Base-by-base conservation (phyloP, 2,113 vertebrate genomes). In the Bagarius yarrelli region DNA sequence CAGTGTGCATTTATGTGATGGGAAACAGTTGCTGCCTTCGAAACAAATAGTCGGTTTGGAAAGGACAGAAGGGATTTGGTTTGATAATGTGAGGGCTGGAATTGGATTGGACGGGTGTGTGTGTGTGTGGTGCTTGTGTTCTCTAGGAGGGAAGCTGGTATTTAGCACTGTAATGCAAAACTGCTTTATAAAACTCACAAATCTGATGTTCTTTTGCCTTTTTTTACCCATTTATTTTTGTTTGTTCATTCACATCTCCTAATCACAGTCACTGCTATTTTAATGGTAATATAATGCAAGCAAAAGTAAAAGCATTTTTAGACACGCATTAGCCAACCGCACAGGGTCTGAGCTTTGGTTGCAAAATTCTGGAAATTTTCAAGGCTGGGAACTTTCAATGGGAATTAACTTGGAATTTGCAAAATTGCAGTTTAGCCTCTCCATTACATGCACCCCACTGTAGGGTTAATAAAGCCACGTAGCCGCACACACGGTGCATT, bases 1-100 rank as follows among this genome's bases (percentile, higher is more conserved):
- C 89, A 90, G 88, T 85, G 88, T 89, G 89, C 88, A 92, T 92
- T 93, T 83, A 83, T 67, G 84, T 91, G 89, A 92, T 92, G 91
- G 90, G 89, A 90, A 91, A 90, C 88, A 87, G 84, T 88, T 87
- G 88, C 78, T 70, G 80, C 72, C 72, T 61, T 25, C 15, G 79
- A 79, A 60, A 83, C 75, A 79, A 30, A 66, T 73, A 76, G 82
- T 86, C 81, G 88, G 82, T 53, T 50, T 47, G 67, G 83, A 87
- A 79, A 75, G 84, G 86, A 57, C 77, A 70, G 78, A 23, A 72
- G 57, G 67, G 25, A 52, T 60, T 61, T 21, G 40, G 69, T 60
- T 59, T 23, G 50, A 47, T 36, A 70, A 66, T 25, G 76, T 53
- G 61, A 53, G 30, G 52, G 16, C n/a, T 30, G 16, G 40, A 85